Conservation (phyloP, 2,888 invertebrate species). For the Hylaea fasciaria region DNA sequence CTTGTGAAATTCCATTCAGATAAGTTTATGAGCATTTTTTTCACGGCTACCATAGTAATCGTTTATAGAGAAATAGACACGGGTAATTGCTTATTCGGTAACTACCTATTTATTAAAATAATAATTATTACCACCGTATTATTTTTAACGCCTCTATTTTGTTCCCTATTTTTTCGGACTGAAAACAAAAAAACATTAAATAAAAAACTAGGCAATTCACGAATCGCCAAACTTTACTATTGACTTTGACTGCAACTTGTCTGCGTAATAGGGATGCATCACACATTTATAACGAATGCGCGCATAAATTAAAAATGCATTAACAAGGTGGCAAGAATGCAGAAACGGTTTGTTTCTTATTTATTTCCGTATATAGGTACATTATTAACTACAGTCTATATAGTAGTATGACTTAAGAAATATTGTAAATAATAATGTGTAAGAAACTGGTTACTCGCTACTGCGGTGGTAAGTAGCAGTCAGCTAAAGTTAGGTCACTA, state of each 20-base stretch:
- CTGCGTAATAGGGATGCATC: not conserved
- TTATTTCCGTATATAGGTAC: slow-evolving; percentile 11
- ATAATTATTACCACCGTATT: no score
- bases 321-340: slow-evolving; percentile 18
- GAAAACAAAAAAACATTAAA: no score
- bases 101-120: no score
- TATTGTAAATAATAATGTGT: not conserved
- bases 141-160: no score
- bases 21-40: no score
- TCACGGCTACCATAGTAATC: no score
- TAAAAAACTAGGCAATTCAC: not conserved
- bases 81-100: no score
- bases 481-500: no score
- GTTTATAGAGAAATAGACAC: no score
- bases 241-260: slow-evolving; percentile 1
- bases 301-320: slow-evolving; percentile 34
- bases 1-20: no score
- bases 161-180: no score
- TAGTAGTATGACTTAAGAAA: not conserved
- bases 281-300: slow-evolving; percentile 1
- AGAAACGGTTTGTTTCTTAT: slow-evolving; percentile 22
- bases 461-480: no score
- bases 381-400: not conserved
- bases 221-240: not conserved
- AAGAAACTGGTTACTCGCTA: not conserved